These are phyloP conservation scores for Stenichneumon culpator DNA, from an alignment of 2,888 invertebrate genomes.

Conservation along the genomic window DNA sequence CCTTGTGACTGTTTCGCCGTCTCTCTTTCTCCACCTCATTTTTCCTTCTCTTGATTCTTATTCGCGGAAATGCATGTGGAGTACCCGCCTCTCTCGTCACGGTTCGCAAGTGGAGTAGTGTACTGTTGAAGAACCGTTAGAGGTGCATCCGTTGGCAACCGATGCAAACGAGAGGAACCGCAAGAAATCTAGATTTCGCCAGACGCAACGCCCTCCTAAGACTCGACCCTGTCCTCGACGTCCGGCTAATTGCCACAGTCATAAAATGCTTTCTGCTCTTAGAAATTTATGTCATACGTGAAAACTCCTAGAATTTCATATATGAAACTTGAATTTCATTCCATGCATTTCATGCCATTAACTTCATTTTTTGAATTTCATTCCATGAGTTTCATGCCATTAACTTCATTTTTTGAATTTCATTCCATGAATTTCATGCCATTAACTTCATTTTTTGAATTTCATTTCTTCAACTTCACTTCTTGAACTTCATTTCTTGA, in stretches of 20 bases:
- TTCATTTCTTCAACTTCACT: too few species aligned
- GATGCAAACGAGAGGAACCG: conserved; percentile 22
- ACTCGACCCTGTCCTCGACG: neutral
- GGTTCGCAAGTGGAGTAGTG: conserved; percentile 13
- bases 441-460: too few species aligned
- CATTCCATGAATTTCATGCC: too few species aligned
- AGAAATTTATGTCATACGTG: neutral
- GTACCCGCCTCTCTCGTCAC: conserved; percentile 13
- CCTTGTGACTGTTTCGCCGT: conserved; percentile 26
- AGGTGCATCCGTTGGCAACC: conserved; percentile 55
- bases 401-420: too few species aligned
- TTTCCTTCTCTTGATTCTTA: conserved; percentile 31
- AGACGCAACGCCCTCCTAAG: conserved; percentile 15
- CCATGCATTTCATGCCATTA: too few species aligned
- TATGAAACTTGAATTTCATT: too few species aligned
- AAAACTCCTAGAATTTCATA: neutral
- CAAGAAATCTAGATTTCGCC: conserved; percentile 51
- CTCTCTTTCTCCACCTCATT: neutral
- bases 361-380: too few species aligned
- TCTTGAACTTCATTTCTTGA: too few species aligned
- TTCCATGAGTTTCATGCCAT: too few species aligned
- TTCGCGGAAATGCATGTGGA: conserved; percentile 40
- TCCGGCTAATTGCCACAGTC: conserved; percentile 13
- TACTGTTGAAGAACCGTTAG: conserved; percentile 53
- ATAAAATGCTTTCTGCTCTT: neutral